A percentile compares a stretch with the other conserved stretches of the same genome.
Conservation (phyloP, 1,140 invertebrate species). For the Teleopsis dalmanni region DNA sequence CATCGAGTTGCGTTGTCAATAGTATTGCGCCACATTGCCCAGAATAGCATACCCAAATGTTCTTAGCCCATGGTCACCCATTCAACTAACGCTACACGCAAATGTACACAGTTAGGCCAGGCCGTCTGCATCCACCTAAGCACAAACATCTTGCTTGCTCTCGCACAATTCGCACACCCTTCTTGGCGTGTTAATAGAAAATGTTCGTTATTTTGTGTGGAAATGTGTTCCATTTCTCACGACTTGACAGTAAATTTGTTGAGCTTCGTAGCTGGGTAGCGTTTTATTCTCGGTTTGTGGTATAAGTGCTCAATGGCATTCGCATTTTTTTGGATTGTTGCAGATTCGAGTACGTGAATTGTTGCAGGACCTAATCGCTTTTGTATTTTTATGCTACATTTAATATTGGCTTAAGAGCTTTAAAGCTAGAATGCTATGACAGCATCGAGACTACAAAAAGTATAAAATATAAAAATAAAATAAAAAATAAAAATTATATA, state of each 20-base stretch:
- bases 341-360: not conserved
- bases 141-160: not conserved
- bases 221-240: slow-evolving; percentile 42
- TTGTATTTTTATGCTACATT: slow-evolving; percentile 45
- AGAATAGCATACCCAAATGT: not conserved
- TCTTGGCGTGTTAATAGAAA: not conserved
- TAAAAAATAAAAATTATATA: too few species aligned
- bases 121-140: not conserved
- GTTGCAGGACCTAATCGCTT: slow-evolving; percentile 20
- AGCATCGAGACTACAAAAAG: too few species aligned
- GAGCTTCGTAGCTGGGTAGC: too few species aligned
- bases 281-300: not conserved
- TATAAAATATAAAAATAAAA: too few species aligned
- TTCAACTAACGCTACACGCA: not conserved
- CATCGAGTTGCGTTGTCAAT: too few species aligned
- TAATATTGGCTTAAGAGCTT: slow-evolving; percentile 45
- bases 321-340: not conserved
- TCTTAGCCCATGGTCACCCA: not conserved
- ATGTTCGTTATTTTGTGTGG: slow-evolving; percentile 10
- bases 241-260: slow-evolving; percentile 6
- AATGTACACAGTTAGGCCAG: not conserved
- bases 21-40: not conserved
- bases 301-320: not conserved
- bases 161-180: not conserved
- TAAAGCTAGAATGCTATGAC: slow-evolving; percentile 31